Evolutionary conservation across 2,797 vertebrate genomes (phyloP).

Genomic region (Cygnus olor): DNA sequence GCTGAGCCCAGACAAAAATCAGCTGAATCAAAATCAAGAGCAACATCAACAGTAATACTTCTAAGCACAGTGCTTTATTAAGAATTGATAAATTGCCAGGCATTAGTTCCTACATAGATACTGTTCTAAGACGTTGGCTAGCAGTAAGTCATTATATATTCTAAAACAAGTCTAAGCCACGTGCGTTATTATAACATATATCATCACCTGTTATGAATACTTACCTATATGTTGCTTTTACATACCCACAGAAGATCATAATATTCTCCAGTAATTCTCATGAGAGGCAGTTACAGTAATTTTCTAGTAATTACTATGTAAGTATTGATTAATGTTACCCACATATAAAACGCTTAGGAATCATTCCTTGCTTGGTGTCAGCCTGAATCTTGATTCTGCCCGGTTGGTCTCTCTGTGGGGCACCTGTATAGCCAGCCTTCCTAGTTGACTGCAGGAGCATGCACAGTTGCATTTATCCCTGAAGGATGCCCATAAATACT

Average conservation of each 20-base stretch:
- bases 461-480: not conserved
- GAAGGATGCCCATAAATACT: not conserved
- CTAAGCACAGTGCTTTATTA: not conserved
- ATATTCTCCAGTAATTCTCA: not conserved
- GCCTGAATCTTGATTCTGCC: not conserved
- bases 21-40: not conserved
- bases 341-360: not conserved
- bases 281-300: not conserved
- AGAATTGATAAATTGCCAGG: not conserved
- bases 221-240: not conserved
- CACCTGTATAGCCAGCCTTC: not conserved
- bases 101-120: not conserved
- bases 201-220: not conserved
- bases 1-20: constrained; percentile 42
- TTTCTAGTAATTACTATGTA: not conserved
- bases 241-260: not conserved
- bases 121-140: not conserved
- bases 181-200: not conserved
- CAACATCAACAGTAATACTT: not conserved
- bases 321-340: not conserved
- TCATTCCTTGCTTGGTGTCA: not conserved
- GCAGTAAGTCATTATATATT: not conserved
- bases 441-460: not conserved
- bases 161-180: not conserved
- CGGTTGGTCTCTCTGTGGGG: not conserved